Conservation (phyloP, 2,797 vertebrate genomes). For the Myotis myotis region DNA sequence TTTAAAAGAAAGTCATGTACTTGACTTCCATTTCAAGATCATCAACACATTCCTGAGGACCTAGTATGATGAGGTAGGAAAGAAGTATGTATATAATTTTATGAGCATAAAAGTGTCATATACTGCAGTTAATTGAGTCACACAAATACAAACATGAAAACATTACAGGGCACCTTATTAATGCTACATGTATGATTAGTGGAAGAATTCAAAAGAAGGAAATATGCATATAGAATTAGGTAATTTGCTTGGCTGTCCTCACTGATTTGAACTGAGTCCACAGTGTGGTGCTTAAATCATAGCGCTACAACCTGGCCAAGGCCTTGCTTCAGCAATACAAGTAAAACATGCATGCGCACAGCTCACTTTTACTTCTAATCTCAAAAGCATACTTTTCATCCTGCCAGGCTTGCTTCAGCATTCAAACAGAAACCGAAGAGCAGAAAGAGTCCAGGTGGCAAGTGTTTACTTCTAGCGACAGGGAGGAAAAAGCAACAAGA, state of each 20-base stretch:
- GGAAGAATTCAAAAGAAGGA: background rate
- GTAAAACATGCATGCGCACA: background rate
- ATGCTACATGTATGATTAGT: background rate
- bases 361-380: conserved; percentile 23
- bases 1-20: background rate
- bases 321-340: background rate
- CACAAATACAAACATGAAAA: background rate
- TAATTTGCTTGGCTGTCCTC: background rate
- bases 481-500: background rate
- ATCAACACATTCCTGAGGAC: background rate
- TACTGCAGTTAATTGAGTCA: background rate
- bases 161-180: background rate
- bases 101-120: background rate
- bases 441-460: conserved; percentile 44
- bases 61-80: background rate
- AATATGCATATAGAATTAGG: background rate
- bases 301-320: background rate
- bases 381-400: background rate
- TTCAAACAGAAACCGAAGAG: conserved; percentile 36
- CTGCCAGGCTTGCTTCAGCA: conserved; percentile 15
- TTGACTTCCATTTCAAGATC: background rate
- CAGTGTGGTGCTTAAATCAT: background rate
- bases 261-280: background rate
- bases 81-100: background rate
- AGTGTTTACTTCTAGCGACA: conserved; percentile 18